A percentile compares a stretch with the other conserved stretches of the same genome.
Conservation (phyloP, 2,888 invertebrate species). For the Agriotes lineatus region DNA sequence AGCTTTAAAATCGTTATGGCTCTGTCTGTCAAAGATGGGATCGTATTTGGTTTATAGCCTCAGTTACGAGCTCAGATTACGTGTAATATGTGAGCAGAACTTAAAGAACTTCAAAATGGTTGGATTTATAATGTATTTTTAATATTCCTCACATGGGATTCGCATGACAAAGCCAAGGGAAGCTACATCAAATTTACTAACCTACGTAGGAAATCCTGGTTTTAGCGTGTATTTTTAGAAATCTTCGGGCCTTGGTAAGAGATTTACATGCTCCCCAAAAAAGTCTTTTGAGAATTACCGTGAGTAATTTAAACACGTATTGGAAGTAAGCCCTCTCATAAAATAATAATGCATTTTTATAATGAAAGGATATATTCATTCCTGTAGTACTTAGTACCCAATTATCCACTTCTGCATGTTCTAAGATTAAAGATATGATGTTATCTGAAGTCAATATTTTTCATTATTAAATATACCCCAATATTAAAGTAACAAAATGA, state of each 20-base stretch:
- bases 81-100: conserved; percentile 48
- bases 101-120: conserved; percentile 28
- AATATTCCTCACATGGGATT: conserved; percentile 15
- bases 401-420: too few relatives aligned
- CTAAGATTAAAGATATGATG: too few relatives aligned
- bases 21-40: conserved; percentile 49
- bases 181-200: conserved; percentile 15
- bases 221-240: neutral
- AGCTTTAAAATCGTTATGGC: conserved; percentile 58
- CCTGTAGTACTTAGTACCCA: too few relatives aligned
- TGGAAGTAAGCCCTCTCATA: too few relatives aligned
- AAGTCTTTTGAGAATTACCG: too few relatives aligned
- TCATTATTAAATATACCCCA: too few relatives aligned
- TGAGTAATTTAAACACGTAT: too few relatives aligned
- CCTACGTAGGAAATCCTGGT: neutral
- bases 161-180: conserved; percentile 6
- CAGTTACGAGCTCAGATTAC: conserved; percentile 50
- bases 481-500: too few relatives aligned
- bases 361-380: too few relatives aligned
- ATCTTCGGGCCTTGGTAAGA: too few relatives aligned
- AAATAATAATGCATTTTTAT: too few relatives aligned
- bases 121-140: conserved; percentile 30
- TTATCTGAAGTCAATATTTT: too few relatives aligned
- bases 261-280: neutral
- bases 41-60: conserved; percentile 50